These are phyloP conservation scores for Macaca fascicularis DNA, from an alignment of 2,113 vertebrate genomes.

Conservation along the genomic window T2T-MFA8v1.1 NC_088378.1:43940501-43941000, in stretches of 20 bases:
- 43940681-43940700: slow-evolving; percentile 42
- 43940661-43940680: slow-evolving; percentile 60
- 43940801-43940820: slow-evolving; percentile 57
- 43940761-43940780: slow-evolving; percentile 69
- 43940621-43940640: background rate
- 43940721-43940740: slow-evolving; percentile 61
- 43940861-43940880: slow-evolving; percentile 69
- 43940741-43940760: slow-evolving; percentile 60
- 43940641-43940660: slow-evolving; percentile 51
- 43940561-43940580: slow-evolving; percentile 5
- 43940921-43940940: slow-evolving; percentile 68
- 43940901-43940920: slow-evolving; percentile 56
- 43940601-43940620: slow-evolving; percentile 20
- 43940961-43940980: slow-evolving; percentile 52
- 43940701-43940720: slow-evolving; percentile 73
- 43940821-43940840: slow-evolving; percentile 52
- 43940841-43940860: slow-evolving; percentile 63
- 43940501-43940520: slow-evolving; percentile 30
- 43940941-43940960: background rate
- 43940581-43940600: slow-evolving; percentile 7
- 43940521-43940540: background rate
- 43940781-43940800: slow-evolving; percentile 76
- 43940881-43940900: slow-evolving; percentile 74
- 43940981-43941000: slow-evolving; percentile 78
- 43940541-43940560: background rate